These are phyloP conservation scores for Drosophila kokeensis DNA, from an alignment of 2,888 invertebrate genomes.

Conservation along the genomic window DNA sequence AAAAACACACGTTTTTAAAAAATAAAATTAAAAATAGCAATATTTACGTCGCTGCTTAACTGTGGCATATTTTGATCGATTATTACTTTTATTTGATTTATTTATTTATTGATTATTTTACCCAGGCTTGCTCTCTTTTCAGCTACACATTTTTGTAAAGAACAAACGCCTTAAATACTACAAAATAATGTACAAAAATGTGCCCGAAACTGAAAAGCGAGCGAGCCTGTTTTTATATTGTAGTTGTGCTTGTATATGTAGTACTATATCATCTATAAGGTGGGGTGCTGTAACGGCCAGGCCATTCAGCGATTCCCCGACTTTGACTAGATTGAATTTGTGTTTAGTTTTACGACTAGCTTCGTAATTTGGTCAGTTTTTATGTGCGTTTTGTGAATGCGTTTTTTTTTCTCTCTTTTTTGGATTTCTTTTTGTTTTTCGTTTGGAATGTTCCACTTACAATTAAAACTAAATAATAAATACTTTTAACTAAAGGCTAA, in stretches of 20 bases:
- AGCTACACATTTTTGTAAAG: conserved; percentile 49
- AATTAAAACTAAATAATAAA: conserved; percentile 57
- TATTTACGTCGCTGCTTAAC: conserved; percentile 50
- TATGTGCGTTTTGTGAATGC: conserved; percentile 27
- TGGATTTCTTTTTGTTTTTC: not conserved
- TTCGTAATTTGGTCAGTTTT: conserved; percentile 61
- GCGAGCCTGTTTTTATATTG: conserved; percentile 27
- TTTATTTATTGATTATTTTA: conserved; percentile 11
- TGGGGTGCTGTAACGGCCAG: conserved; percentile 33
- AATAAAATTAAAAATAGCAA: conserved; percentile 76
- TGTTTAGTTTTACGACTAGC: conserved; percentile 50
- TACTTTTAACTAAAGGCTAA: conserved; percentile 52
- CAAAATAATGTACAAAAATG: conserved; percentile 64
- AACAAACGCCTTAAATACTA: conserved; percentile 77
- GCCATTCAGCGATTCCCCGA: conserved; percentile 31
- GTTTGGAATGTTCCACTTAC: conserved; percentile 54
- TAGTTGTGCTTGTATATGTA: conserved; percentile 14
- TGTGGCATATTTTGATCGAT: conserved; percentile 16
- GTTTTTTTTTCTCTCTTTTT: conserved; percentile 3
- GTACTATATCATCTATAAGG: conserved; percentile 40
- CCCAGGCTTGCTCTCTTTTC: not conserved
- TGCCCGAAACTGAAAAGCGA: conserved; percentile 12
- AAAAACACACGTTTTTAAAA: conserved; percentile 85
- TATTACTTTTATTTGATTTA: conserved; percentile 3
- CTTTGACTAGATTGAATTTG: conserved; percentile 55